These are phyloP conservation scores for Steinernema scapterisci DNA, from an alignment of 2,888 invertebrate species.

Conservation along the genomic window DNA sequence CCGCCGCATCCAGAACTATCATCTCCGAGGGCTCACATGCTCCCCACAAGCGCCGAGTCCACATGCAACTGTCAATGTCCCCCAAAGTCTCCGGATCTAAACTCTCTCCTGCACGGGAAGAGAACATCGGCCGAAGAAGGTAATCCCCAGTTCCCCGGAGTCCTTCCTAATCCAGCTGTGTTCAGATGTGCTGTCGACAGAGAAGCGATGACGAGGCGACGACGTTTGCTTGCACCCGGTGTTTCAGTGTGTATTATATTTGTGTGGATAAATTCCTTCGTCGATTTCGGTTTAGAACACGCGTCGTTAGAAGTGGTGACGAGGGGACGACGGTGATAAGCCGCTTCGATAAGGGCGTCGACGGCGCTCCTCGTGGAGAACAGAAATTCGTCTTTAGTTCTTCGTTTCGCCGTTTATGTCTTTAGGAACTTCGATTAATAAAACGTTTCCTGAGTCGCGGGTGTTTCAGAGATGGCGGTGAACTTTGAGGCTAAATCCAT, in stretches of 20 bases:
- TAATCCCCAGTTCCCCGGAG: neutral
- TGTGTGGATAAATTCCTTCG: constrained; percentile 29
- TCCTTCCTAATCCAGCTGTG: neutral
- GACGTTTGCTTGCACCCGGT: constrained; percentile 12
- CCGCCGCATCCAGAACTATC: neutral
- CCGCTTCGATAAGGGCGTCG: constrained; percentile 3
- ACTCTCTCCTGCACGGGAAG: constrained; percentile 1
- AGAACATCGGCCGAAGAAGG: constrained; percentile 22
- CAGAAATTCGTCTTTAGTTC: constrained; percentile 29
- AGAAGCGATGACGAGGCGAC: constrained; percentile 6
- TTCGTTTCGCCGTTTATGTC: neutral
- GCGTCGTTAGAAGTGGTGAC: neutral
- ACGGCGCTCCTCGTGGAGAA: constrained; percentile 22
- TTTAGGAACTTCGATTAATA: no score
- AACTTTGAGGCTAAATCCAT: constrained; percentile 9
- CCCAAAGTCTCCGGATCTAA: constrained; percentile 1
- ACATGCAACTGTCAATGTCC: constrained; percentile 24
- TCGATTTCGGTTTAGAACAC: neutral
- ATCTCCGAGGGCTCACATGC: neutral
- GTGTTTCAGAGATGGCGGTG: constrained; percentile 14
- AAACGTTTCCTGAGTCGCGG: neutral
- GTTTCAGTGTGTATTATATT: constrained; percentile 13
- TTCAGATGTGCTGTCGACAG: constrained; percentile 16
- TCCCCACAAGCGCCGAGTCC: neutral
- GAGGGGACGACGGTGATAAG: neutral